Evolutionary conservation across 2,888 invertebrate species (phyloP), one percentile per base, ranked within the genome.

Genomic region (Rugalucina vietnamica): DNA sequence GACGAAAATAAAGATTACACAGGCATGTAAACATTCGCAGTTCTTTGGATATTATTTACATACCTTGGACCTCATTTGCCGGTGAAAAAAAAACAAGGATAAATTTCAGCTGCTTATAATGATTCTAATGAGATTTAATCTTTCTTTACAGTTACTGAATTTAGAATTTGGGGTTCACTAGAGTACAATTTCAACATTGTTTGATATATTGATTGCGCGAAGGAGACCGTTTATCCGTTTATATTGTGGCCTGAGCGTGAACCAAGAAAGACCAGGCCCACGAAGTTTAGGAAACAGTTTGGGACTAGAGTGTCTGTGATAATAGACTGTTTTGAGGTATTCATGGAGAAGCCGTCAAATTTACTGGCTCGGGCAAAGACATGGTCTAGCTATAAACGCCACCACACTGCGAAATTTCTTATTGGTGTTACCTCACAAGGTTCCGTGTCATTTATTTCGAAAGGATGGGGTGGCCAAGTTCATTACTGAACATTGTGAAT

Each of bases 331-430:
- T 82, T 85, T 39, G 81, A 85, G 43, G 57, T 85, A 2, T 81
- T 79, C 24, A 85, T 85, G n/a, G 76, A 81, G 60, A 80, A 60
- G 49, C 86, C 82, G 39, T 76, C 78, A 2, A 49, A 39, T 39
- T 57, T 82, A 8, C 29, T 71, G 49, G 82, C 86, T 2, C 27
- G 79, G 12, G 81, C 81, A 10, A 75, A 86, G 49, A 86, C 86
- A 39, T 86, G 82, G 86, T 81, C 81, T 10, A 69, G 60, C 3
- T 86, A 86, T 32, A 86, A 81, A 49, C 82, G 82, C 54, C 77
- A 82, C 27, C 73, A 85, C 37, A 85, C 85, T n/a, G 72, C 80
- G 0, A 85, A 85, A 69, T 86, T 78, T 43, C 36, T 86, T n/a
- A 83, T 86, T 32, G 82, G 86, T 0, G 81, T 86, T 34, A 65